Conservation (phyloP, 2,113 vertebrate genomes). For the Tursiops truncatus region DNA sequence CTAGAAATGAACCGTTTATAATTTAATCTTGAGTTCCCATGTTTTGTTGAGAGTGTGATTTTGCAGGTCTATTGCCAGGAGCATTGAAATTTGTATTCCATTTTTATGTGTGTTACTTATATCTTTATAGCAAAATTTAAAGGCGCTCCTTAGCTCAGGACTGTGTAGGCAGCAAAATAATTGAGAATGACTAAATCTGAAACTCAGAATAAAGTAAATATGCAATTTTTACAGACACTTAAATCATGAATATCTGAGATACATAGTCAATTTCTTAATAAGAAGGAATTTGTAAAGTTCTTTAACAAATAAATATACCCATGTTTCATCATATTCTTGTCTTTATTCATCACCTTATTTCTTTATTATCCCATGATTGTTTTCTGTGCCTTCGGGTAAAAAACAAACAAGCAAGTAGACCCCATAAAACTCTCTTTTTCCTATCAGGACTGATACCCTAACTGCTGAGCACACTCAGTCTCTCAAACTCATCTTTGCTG, state of each 20-base stretch:
- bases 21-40: background rate
- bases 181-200: background rate
- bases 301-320: background rate
- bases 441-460: rapidly evolving
- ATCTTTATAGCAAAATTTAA: background rate
- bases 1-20: background rate
- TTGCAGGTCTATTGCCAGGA: background rate
- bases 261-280: background rate
- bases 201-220: background rate
- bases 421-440: background rate
- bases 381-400: background rate
- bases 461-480: background rate
- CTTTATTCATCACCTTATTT: background rate
- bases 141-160: background rate
- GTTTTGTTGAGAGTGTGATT: background rate
- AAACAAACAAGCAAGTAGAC: background rate
- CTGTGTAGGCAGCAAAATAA: background rate
- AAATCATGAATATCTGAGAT: background rate
- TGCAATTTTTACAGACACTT: background rate
- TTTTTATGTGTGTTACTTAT: background rate
- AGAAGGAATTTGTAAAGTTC: background rate
- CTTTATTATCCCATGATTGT: background rate
- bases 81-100: background rate
- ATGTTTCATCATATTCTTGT: background rate
- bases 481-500: background rate